These are phyloP conservation scores for Trypoxylus dichotomus DNA, from an alignment of 1,140 invertebrate species.

Conservation along the genomic window DNA sequence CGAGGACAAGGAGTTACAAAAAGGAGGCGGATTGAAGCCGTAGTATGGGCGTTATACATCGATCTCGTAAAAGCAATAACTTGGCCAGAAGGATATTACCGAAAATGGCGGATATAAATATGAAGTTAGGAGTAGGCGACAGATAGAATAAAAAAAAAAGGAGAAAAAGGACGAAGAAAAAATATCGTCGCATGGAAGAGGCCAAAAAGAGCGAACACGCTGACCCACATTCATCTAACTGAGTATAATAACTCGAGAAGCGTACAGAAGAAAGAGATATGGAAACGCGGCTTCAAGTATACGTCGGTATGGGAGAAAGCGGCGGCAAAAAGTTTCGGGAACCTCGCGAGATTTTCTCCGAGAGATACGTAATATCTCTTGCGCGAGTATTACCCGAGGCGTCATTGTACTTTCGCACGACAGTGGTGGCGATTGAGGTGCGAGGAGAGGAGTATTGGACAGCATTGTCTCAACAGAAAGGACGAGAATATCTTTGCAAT, in stretches of 20 bases:
- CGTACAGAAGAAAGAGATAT: background rate
- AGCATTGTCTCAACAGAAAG: too few relatives aligned
- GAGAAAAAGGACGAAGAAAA: background rate
- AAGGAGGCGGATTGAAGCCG: background rate
- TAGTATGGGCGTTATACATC: background rate
- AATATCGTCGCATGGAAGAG: background rate
- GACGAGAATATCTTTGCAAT: too few relatives aligned
- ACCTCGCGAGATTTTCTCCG: slow-evolving; percentile 4
- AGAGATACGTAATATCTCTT: background rate
- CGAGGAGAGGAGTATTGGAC: background rate
- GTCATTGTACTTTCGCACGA: background rate
- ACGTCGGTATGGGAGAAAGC: background rate
- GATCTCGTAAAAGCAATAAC: background rate
- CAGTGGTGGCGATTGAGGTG: background rate
- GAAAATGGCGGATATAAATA: slow-evolving; percentile 20
- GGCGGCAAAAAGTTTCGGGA: background rate
- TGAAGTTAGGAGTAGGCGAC: slow-evolving; percentile 1
- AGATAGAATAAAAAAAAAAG: background rate
- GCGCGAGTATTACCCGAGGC: background rate
- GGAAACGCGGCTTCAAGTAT: background rate
- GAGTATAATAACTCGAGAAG: slow-evolving; percentile 13
- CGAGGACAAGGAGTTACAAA: background rate
- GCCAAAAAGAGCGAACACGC: background rate
- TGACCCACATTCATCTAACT: slow-evolving; percentile 17
- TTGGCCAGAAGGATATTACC: slow-evolving; percentile 12